phyloP scores from a whole-genome alignment of 2,797 vertebrate species.

The Sardinella longiceps region DNA sequence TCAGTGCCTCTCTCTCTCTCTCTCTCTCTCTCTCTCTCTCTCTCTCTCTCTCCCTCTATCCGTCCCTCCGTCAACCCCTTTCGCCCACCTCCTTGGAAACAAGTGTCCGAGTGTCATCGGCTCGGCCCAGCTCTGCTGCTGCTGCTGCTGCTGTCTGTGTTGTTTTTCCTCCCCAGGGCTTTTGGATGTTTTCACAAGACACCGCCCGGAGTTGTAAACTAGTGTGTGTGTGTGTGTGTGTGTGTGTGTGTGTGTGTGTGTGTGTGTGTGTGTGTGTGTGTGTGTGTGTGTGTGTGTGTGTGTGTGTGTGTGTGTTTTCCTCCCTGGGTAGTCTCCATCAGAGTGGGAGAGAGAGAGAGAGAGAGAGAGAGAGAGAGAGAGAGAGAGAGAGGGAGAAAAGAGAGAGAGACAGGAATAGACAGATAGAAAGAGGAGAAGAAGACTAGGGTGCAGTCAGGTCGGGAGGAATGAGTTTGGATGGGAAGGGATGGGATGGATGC shows the following conservation, averaged over 20 bases:
- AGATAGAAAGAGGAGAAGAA: neutral
- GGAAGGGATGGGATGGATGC: neutral
- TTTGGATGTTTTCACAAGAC: constrained; percentile 20
- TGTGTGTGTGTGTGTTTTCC: no score
- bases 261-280: no score
- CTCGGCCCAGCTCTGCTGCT: no score
- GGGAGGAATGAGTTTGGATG: no score
- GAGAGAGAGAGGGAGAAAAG: neutral
- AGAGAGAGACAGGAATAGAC: no score
- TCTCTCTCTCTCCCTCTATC: no score
- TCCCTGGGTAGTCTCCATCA: constrained; percentile 29
- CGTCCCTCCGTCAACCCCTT: neutral
- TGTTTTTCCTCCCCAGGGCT: neutral
- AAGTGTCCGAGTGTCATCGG: constrained; percentile 21
- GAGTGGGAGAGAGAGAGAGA: constrained; percentile 27
- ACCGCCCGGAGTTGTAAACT: neutral
- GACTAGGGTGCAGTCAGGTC: neutral
- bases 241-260: constrained; percentile 46
- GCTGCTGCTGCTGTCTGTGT: constrained; percentile 10
- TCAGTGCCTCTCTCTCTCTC: no score
- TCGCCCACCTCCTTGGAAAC: constrained; percentile 5
- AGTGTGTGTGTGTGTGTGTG: constrained; percentile 45
- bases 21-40: no score
- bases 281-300: no score
- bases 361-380: constrained; percentile 42